Base-by-base conservation (phyloP, 2,113 vertebrate genomes). In the Lutjanus erythropterus region DNA sequence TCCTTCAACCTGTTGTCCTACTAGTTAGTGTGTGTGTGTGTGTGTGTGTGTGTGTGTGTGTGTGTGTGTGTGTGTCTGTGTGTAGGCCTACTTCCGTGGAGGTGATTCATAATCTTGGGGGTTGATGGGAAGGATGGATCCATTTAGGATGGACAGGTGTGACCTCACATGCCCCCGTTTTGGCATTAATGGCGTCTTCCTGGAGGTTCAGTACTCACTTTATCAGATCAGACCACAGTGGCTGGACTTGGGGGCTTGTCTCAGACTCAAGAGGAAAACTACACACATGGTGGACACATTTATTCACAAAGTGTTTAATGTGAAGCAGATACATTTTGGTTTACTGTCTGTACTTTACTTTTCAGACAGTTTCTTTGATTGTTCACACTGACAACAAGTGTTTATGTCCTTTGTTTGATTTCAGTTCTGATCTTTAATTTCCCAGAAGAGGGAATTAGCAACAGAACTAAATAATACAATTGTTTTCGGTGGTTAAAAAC, bases 81-180 rank as follows among this genome's bases (percentile, higher is more conserved):
- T 47, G 39, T 76, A 52, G 53, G 52, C 23, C 19, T 66, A n/a
- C 66, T 65, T 81, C 73, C 11, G 27, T 62, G 41, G 58, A 78
- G 59, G 72, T 83, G 59, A 91, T 88, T 78, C 49, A 85, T 88
- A 83, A 86, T 71, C 68, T 16, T 64, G 53, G 64, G 67, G 77
- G 62, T 11, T 88, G 70, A 76, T 74, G 72, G 75, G 75, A 81
- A 70, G 76, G 80, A 81, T 80, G 41, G 58, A 55, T 86, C 82
- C 64, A 87, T 90, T 86, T 75, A 81, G 77, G 62, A 88, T 53
- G 11, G 84, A 84, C 64, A 80, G 80, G 77, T 86, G 80, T 91
- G 84, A 90, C 84, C 84, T 80, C 64, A 70, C 59, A 53, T 29
- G 42, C 44, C 53, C 78, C 52, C 56, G 5, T 56, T 62, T 60